A percentile compares a stretch with the other conserved stretches of the same genome.
Evolutionary conservation across 2,113 vertebrate species (phyloP).

Genomic region (Hystrix cristata): DNA sequence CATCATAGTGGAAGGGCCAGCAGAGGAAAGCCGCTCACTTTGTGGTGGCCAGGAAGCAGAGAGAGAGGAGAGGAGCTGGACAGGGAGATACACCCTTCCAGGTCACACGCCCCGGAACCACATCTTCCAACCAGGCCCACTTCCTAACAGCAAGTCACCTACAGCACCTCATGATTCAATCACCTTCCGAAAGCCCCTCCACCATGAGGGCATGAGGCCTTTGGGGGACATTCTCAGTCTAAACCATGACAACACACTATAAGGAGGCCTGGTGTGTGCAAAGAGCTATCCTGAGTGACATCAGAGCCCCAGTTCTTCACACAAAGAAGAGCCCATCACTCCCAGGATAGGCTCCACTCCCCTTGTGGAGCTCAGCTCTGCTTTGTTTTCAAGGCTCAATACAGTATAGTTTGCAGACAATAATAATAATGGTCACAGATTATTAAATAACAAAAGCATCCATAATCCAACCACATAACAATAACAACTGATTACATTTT

Average conservation of each 20-base stretch:
- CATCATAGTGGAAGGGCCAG: not conserved
- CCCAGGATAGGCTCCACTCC: not conserved
- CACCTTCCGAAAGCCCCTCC: not conserved
- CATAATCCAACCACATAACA: not conserved
- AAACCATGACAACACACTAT: not conserved
- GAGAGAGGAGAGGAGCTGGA: not conserved
- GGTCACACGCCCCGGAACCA: not conserved
- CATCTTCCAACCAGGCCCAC: not conserved
- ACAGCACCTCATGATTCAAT: not conserved
- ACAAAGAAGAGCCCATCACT: not conserved
- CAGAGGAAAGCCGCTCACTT: not conserved
- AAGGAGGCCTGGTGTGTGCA: not conserved
- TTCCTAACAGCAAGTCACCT: not conserved
- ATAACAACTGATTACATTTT: not conserved
- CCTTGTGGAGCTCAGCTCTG: not conserved
- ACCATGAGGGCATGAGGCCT: not conserved
- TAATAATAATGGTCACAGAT: not conserved
- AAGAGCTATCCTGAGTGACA: not conserved
- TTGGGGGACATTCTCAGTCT: not conserved
- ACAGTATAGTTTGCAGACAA: not conserved
- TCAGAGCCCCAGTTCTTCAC: not conserved
- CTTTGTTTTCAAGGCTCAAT: not conserved
- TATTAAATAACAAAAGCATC: not conserved
- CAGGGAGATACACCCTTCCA: not conserved
- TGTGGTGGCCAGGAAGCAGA: not conserved